Conservation (phyloP, 2,797 vertebrate genomes). For the Artibeus jamaicensis region DNA sequence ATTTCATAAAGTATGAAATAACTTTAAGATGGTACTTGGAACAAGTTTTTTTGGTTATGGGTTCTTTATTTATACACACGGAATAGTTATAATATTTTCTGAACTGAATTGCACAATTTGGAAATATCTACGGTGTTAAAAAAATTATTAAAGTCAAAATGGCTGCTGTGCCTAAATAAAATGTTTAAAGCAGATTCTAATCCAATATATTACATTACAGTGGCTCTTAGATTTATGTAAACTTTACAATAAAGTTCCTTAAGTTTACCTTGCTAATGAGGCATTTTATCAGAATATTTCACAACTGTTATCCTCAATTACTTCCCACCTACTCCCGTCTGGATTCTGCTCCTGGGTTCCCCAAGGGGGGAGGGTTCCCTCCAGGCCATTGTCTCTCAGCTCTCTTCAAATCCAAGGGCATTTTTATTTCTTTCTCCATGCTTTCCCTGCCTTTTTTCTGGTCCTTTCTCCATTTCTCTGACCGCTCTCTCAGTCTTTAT, state of each 20-base stretch:
- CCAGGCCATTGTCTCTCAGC: background rate
- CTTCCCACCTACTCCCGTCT: accelerated
- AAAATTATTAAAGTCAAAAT: background rate
- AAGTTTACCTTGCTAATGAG: background rate
- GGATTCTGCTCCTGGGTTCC: background rate
- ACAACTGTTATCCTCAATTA: background rate
- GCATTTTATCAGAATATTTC: background rate
- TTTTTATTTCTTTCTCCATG: background rate
- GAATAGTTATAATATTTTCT: background rate
- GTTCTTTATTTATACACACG: background rate
- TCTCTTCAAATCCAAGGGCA: background rate
- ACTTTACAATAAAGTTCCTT: background rate
- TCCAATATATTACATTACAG: background rate
- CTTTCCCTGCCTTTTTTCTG: background rate
- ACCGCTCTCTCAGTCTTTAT: background rate
- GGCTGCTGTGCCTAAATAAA: background rate
- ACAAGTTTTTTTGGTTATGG: background rate
- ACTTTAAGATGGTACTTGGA: conserved; percentile 1
- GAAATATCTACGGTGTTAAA: background rate
- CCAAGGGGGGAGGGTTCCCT: background rate
- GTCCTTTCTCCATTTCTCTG: background rate
- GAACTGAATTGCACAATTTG: background rate
- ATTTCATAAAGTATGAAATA: conserved; percentile 21
- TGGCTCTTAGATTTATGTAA: background rate
- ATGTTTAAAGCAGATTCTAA: background rate